Base-by-base conservation (phyloP, 2,113 vertebrate species). In the Phalacrocorax carbo region DNA sequence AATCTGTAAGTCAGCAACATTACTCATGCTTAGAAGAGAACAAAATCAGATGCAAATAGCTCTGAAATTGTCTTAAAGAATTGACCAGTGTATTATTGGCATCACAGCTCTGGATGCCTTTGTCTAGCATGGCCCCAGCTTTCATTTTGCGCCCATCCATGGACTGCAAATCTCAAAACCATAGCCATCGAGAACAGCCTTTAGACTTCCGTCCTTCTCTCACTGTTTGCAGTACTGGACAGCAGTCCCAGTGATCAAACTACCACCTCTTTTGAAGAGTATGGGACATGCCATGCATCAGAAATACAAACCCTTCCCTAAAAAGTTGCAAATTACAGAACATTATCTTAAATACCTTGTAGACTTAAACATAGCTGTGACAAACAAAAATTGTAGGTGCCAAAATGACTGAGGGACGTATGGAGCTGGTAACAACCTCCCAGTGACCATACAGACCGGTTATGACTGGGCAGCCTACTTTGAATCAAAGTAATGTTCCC, bases 41-140 rank as follows among this genome's bases (percentile, higher is more conserved):
- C 27, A 8, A 88, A 86, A 61, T 79, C 44, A 49, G 15, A 48
- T 26, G 7, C 30, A 93, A 72, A 84, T 11, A 73, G 48, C 34
- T 86, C 65, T 75, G 61, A 84, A 90, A 83, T 13, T 5, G 42
- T 78, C 42, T 57, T 64, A n/a, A 58, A 70, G 18, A 64, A 82
- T 0, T 22, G 27, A 61, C 16, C 2, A 2, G 48, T 62, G 5
- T 6, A 27, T 40, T 22, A 66, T 1, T 18, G 46, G 15, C 57
- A 64, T 44, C 62, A n/a, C 25, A 77, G 57, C 10, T 26, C 38
- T 52, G 51, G 42, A 70, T 34, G 14, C 15, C 49, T 87, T 81
- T 54, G 25, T 27, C 49, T 64, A 34, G 16, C 27, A 42, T 1
- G 11, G 34, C 13, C 27, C 6, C 69, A 86, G 46, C 17, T 83